phyloP scores from a whole-genome alignment of 92 coral and sea anemone genomes.

The Zoanthus sociatus region DNA sequence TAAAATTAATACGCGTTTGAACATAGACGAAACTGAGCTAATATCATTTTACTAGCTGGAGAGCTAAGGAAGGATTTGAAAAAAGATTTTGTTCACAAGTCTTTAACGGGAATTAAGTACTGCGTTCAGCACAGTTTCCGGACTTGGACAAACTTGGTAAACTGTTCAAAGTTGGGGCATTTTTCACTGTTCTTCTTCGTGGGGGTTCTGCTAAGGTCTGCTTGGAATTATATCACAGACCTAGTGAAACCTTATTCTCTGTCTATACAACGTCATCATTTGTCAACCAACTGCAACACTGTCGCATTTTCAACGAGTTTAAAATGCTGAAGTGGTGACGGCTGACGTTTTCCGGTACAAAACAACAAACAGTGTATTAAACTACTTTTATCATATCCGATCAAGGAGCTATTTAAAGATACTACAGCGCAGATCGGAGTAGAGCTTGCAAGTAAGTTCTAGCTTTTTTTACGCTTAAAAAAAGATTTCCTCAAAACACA shows the following conservation, averaged over 20 bases:
- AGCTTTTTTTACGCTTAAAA: neutral
- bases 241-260: neutral
- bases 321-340: conserved; percentile 49
- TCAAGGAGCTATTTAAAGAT: neutral
- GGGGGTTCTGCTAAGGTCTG: conserved; percentile 24
- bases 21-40: neutral
- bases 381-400: neutral
- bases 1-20: neutral
- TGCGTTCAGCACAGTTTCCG: conserved; percentile 46
- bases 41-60: neutral
- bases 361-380: neutral
- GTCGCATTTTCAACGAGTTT: conserved; percentile 31
- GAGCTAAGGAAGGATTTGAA: conserved; percentile 17
- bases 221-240: neutral
- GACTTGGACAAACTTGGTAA: conserved; percentile 24
- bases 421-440: neutral
- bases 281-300: neutral
- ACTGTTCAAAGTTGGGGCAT: conserved; percentile 15
- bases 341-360: conserved; percentile 11
- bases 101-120: conserved; percentile 42
- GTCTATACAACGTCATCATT: neutral
- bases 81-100: conserved; percentile 8
- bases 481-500: neutral
- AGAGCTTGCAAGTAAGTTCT: neutral
- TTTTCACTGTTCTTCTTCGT: conserved; percentile 45